phyloP scores from a whole-genome alignment of 2,888 invertebrate genomes.

The Lithophane leautieri region DNA sequence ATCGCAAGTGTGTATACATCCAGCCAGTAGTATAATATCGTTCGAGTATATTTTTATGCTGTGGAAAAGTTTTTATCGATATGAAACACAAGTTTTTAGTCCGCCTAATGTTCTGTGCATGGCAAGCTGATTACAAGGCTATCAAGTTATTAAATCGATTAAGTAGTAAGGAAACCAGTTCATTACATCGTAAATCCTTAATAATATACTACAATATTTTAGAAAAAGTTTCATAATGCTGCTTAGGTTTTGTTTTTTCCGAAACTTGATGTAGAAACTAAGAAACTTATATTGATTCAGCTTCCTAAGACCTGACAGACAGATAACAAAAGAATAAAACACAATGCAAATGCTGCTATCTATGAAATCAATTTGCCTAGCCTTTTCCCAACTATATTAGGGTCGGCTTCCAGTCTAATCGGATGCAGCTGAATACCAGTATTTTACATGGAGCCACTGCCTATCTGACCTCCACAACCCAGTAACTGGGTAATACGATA shows the following conservation, averaged over 20 bases:
- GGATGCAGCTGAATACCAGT: too few relatives aligned
- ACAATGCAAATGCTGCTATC: conserved; percentile 35
- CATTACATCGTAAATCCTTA: conserved; percentile 11
- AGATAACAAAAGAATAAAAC: conserved; percentile 16
- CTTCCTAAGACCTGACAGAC: not conserved
- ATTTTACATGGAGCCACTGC: too few relatives aligned
- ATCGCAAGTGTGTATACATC: conserved; percentile 5
- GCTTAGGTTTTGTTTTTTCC: not conserved
- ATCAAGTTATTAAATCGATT: conserved; percentile 35
- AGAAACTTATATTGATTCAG: not conserved
- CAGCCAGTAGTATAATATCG: conserved; percentile 13
- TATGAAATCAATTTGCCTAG: too few relatives aligned
- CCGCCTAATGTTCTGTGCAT: conserved; percentile 1
- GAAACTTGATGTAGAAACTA: not conserved
- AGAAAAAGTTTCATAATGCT: conserved; percentile 12
- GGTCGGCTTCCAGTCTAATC: too few relatives aligned
- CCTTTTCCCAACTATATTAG: too few relatives aligned
- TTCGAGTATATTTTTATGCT: conserved; percentile 17
- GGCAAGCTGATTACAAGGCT: conserved; percentile 31
- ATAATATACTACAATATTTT: not conserved
- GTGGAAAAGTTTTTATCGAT: conserved; percentile 25
- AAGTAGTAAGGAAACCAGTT: conserved; percentile 13
- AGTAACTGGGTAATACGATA: too few relatives aligned
- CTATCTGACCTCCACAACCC: too few relatives aligned
- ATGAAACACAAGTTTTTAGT: conserved; percentile 15